Percentiles rank a stretch among this genome's conserved stretches.
Conservation (phyloP, 2,113 vertebrate species). For the Chloropsis cyanopogon region DNA sequence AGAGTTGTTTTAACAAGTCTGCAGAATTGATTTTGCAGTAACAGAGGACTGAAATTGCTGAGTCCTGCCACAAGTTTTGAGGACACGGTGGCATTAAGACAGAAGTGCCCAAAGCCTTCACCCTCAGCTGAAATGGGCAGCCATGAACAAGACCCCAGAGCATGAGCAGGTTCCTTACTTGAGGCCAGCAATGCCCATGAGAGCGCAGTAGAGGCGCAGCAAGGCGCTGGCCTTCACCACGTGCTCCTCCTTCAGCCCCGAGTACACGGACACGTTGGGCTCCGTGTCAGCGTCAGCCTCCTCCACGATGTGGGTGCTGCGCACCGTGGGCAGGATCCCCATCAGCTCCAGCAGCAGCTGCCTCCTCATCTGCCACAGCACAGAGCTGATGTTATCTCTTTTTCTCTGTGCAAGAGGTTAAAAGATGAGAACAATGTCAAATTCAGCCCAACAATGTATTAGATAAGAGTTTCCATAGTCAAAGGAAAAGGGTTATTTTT, state of each 20-base stretch:
- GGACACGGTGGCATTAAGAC: not conserved
- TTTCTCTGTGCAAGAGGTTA: conserved; percentile 79
- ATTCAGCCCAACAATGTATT: not conserved
- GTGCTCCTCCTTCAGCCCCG: conserved; percentile 91
- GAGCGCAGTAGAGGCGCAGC: conserved; percentile 91
- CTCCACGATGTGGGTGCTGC: conserved; percentile 83
- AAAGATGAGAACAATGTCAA: not conserved
- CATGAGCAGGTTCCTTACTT: conserved; percentile 75
- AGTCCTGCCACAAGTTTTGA: not conserved
- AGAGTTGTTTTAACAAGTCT: not conserved
- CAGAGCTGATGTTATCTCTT: conserved; percentile 88
- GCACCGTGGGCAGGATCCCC: conserved; percentile 91
- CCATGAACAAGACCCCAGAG: not conserved
- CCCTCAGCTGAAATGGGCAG: not conserved
- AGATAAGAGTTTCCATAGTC: accelerated
- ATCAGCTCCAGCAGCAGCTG: conserved; percentile 95
- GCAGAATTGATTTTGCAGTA: not conserved
- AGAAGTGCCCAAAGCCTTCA: not conserved
- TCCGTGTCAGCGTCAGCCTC: conserved; percentile 77
- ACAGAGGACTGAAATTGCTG: accelerated
- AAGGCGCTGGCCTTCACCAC: conserved; percentile 97
- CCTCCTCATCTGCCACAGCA: conserved; percentile 97
- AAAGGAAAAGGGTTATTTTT: not conserved
- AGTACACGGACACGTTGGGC: conserved; percentile 81
- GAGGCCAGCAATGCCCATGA: conserved; percentile 98